Base-by-base conservation (phyloP, 2,888 invertebrate species). In the Lithophane semibrunnea region DNA sequence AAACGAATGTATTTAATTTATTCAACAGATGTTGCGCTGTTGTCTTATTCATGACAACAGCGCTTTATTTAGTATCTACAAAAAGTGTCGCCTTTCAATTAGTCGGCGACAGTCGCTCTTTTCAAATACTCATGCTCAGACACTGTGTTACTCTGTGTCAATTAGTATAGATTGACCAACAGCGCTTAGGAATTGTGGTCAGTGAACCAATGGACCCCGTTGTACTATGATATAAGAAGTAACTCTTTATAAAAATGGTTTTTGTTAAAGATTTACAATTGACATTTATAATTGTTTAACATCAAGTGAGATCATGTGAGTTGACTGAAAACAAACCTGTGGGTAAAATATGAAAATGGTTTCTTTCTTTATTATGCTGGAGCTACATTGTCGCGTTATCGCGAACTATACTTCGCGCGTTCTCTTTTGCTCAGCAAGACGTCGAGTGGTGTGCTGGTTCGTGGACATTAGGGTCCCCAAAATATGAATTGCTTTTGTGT, bases 1-100 rank as follows among this genome's bases (percentile, higher is more conserved):
- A 61, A 16, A 21, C 42, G 8, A 58, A 47, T 58, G 29, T 52
- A 7, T 21, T 44, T 58, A 68, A 79, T 64, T 37, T 21, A 73
- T 54, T 54, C 37, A 58, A 64, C 63, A 68, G 44, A 68, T 58
- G 24, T n/a, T n/a, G n/a, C n/a, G n/a, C n/a, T n/a, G n/a, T n/a
- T n/a, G n/a, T 58, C 13, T 49, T 56, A 37, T 18, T 24, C 21
- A 79, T 52, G 63, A 80, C 67, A 68, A 58, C 61, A 63, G 0
- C 29, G 42, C 67, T 52, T 52, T 37, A 52, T 65, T 52, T 42
- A 42, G 24, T 47, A n/a, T n/a, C n/a, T n/a, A 54, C 52, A 13
- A n/a, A 58, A 37, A 58, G 24, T 66, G 58, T 61, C 66, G 61
- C 29, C 21, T 79, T 79, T 72, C 65, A 78, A 79, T 79, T 61